Evolutionary conservation across 2,113 vertebrate species (phyloP), one percentile per base, ranked within the genome.

Genomic region (Perca fluviatilis): DNA sequence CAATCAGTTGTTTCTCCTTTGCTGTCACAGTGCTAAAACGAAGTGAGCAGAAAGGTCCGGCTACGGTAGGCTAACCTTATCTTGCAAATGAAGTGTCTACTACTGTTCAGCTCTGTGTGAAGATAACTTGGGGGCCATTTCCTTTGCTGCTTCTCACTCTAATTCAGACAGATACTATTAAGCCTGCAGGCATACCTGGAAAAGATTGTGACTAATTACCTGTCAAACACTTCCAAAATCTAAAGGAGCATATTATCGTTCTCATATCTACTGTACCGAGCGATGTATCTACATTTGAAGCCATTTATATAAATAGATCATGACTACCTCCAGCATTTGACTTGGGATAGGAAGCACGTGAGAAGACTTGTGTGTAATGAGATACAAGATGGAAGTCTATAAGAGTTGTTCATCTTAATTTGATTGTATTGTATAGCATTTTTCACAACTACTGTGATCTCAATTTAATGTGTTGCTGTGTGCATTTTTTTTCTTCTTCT

Each of bases 51-150:
- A 64, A 77, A 74, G 74, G 71, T 86, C 71, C 5, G 46, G 46
- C 68, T 68, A 61, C 9, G 62, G 65, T 62, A 70, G 62, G 66
- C 54, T 80, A 56, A 76, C 61, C 82, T 70, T 78, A 91, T 86
- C 86, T 86, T 54, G 49, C 82, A 86, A 85, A 91, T 81, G 61
- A 84, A 81, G 65, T 77, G 77, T 83, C 77, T 67, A 27, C 80
- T 30, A 8, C 60, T 68, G 64, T 74, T 80, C 54, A 30, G 5
- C 68, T 58, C 63, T 0, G 76, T 73, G 77, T 61, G 80, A 70
- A 47, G 78, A 86, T 72, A 83, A 81, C 69, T 83, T 23, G 1
- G 78, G 60, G 74, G 57, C 68, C 21, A 27, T 80, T 77, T 57
- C 71, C 67, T 77, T 79, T 50, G 43, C 77, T 43, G 74, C 71